Evolutionary conservation across 2,113 vertebrate genomes (phyloP).

Genomic region (Prolemur simus): DNA sequence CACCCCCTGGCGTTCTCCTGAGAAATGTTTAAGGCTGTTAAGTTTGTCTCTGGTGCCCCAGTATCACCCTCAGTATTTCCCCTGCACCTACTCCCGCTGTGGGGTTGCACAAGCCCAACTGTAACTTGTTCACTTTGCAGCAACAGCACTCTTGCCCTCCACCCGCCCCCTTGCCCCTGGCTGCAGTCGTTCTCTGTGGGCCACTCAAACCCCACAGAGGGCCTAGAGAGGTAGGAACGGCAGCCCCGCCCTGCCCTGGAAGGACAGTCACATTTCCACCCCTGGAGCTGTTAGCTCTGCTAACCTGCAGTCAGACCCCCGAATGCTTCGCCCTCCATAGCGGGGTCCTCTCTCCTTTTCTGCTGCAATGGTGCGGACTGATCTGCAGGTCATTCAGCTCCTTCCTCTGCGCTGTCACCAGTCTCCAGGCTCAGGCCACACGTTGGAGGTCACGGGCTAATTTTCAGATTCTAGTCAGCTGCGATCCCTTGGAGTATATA

Average conservation of each 20-base stretch:
- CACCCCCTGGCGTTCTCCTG: fast-evolving
- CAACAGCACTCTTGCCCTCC: fast-evolving
- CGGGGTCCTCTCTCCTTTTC: not conserved
- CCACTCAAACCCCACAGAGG: not conserved
- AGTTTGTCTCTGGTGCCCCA: not conserved
- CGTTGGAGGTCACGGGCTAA: not conserved
- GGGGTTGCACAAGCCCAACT: not conserved
- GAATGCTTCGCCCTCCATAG: not conserved
- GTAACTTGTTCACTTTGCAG: not conserved
- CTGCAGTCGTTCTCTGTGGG: not conserved
- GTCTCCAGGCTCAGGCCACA: not conserved
- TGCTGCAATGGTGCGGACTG: not conserved
- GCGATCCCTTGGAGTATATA: too few relatives aligned
- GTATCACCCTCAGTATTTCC: fast-evolving
- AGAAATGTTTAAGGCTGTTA: not conserved
- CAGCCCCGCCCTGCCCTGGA: not conserved
- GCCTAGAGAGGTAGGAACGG: not conserved
- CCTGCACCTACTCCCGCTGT: too few relatives aligned
- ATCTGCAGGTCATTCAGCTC: not conserved
- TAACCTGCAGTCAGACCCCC: not conserved
- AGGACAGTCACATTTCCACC: not conserved
- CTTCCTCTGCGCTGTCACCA: not conserved
- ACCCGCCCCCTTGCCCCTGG: not conserved
- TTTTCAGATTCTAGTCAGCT: not conserved
- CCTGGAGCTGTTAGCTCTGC: not conserved